Percentiles rank a stretch among this genome's conserved stretches.
Conservation (phyloP, 2,888 invertebrate species). For the Leucozona laternaria region DNA sequence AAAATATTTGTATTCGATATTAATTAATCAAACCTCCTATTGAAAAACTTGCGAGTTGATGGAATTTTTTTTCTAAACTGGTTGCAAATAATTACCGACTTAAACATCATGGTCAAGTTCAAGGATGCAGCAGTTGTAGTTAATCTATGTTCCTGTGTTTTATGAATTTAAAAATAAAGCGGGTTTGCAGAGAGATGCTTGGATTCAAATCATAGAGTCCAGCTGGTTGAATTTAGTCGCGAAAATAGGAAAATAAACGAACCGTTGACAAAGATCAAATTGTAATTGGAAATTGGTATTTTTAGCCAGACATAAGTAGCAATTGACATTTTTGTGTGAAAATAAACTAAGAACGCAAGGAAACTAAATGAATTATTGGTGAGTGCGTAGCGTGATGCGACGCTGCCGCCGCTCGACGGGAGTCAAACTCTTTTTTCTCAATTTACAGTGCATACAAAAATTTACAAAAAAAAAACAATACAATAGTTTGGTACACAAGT, state of each 20-base stretch:
- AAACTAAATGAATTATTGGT: too few relatives aligned
- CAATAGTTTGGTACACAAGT: too few relatives aligned
- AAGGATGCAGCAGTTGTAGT: conserved; percentile 11
- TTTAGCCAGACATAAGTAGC: too few relatives aligned
- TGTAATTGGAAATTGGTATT: too few relatives aligned
- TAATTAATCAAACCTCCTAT: background rate
- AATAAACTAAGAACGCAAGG: too few relatives aligned
- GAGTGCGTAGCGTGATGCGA: too few relatives aligned
- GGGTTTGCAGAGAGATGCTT: background rate
- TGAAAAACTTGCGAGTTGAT: conserved; percentile 3
- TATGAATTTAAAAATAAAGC: background rate
- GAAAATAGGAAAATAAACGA: background rate
- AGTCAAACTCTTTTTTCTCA: too few relatives aligned
- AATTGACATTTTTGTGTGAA: too few relatives aligned
- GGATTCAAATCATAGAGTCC: background rate
- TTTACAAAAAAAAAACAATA: too few relatives aligned
- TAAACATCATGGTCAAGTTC: conserved; percentile 60
- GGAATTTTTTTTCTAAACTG: conserved; percentile 44
- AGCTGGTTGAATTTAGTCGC: background rate
- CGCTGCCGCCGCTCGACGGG: too few relatives aligned
- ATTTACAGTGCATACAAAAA: too few relatives aligned
- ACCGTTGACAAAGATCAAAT: too few relatives aligned
- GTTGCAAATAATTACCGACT: conserved; percentile 31
- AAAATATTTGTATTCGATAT: background rate
- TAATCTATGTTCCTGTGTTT: conserved; percentile 10